Evolutionary conservation across 2,888 invertebrate genomes (phyloP), one percentile per base, ranked within the genome.

Genomic region (Pachliopta kotzebuea): DNA sequence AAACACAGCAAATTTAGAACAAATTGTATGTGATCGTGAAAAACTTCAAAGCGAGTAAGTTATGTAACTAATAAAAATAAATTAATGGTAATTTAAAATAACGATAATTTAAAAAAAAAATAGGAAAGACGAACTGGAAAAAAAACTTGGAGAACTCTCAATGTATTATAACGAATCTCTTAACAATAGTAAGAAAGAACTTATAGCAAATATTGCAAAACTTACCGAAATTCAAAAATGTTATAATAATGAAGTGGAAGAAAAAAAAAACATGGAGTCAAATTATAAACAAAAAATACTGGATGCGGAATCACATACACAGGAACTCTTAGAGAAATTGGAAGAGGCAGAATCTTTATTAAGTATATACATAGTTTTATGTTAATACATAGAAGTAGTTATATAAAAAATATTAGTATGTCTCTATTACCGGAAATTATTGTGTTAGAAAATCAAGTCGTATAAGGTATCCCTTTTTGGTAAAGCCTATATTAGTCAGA

Each of bases 121-220:
- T 65, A 91, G 91, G 67, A 91, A 90, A 76, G 82, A 86, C 74
- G 81, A 86, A 53, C 77, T 91, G 7, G 86, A 86, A 69, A 84
- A 77, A 49, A 79, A 80, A 7, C 76, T 90, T 14, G 70, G 71
- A 42, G 83, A 86, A 45, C 71, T 88, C 53, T 83, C 85, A 1
- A 70, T 74, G 18, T 71, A 78, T 71, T 88, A 87, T 62, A 83
- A 83, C 29, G 83, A 86, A 72, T 82, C 86, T 1, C 66, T 89
- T 9, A 68, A 71, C 61, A 74, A 74, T 63, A 69, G 80, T 7
- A 85, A 84, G 74, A 71, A 74, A 29, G 88, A 89, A 70, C 75
- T 85, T 60, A 78, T 77, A 63, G 37, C 26, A 14, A 84, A 79
- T 53, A 69, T 81, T 9, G 72, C 71, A 29, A 85, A 83, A 70